A percentile compares a stretch with the other conserved stretches of the same genome.
Conservation (phyloP, 2,797 vertebrate species). For the Betta splendens region DNA sequence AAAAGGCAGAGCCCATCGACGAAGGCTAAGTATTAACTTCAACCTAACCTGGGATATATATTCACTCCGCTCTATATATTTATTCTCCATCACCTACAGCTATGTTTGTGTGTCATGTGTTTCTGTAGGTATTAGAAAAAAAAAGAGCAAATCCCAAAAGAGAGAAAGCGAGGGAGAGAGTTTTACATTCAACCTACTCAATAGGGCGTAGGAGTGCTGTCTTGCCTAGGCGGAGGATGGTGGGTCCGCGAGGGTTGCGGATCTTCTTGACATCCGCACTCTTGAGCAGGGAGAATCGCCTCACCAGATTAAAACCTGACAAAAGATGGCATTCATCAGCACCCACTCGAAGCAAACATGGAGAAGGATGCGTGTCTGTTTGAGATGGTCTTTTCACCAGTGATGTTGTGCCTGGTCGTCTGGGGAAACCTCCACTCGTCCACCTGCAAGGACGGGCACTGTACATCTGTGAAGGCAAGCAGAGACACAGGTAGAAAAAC, state of each 20-base stretch:
- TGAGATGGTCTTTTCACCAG: slow-evolving; percentile 66
- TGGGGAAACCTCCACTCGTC: slow-evolving; percentile 84
- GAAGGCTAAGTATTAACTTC: slow-evolving; percentile 7
- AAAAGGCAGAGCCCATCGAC: slow-evolving; percentile 18
- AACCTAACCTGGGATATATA: slow-evolving; percentile 7
- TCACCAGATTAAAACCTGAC: slow-evolving; percentile 93
- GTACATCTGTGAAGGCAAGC: slow-evolving; percentile 63
- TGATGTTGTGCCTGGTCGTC: slow-evolving; percentile 75
- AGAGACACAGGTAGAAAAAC: background rate
- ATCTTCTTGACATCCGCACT: slow-evolving; percentile 90
- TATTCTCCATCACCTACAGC: slow-evolving; percentile 7
- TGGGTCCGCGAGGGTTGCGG: slow-evolving; percentile 83
- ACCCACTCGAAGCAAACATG: slow-evolving; percentile 5
- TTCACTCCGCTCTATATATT: too few species aligned
- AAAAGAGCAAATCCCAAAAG: background rate
- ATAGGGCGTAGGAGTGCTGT: slow-evolving; percentile 85
- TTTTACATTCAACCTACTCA: slow-evolving; percentile 77
- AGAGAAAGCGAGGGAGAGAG: background rate
- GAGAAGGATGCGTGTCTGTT: background rate
- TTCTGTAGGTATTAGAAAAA: background rate
- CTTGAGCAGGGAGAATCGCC: slow-evolving; percentile 89
- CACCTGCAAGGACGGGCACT: slow-evolving; percentile 79
- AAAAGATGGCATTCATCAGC: slow-evolving; percentile 38
- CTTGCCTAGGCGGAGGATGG: slow-evolving; percentile 90
- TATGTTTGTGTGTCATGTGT: slow-evolving; percentile 8